phyloP scores from a whole-genome alignment of 2,797 vertebrate species.

The Enteromius radiatus region DNA sequence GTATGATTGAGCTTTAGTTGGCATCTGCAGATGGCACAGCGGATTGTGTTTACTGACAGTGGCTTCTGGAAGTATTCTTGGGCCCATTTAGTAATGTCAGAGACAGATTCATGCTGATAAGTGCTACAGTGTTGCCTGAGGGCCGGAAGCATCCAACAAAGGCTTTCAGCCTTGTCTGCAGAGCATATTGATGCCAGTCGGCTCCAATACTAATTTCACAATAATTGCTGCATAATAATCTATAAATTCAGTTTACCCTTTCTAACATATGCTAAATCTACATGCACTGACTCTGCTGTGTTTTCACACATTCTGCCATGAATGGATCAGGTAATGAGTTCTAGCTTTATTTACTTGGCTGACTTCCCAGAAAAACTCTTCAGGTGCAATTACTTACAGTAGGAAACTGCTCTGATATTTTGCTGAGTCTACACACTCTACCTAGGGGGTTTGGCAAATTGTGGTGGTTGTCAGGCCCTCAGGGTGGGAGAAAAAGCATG shows the following conservation, averaged over 20 bases:
- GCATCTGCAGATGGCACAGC: no score
- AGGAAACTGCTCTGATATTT: neutral
- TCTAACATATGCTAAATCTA: neutral
- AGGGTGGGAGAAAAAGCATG: conserved; percentile 43
- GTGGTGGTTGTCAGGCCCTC: conserved; percentile 42
- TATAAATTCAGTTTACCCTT: neutral
- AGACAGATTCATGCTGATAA: no score
- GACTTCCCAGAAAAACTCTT: conserved; percentile 12
- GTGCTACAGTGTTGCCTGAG: no score
- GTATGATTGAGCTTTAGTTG: no score
- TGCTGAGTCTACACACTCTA: conserved; percentile 32
- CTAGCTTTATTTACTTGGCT: conserved; percentile 17
- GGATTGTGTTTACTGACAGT: no score
- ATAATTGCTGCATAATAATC: neutral
- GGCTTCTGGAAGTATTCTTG: no score
- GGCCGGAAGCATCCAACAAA: neutral
- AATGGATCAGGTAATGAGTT: conserved; percentile 22
- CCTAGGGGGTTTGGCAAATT: conserved; percentile 14
- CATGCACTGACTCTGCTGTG: neutral
- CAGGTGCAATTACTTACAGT: conserved; percentile 7
- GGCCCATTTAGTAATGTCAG: no score
- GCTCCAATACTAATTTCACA: neutral
- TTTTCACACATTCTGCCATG: neutral
- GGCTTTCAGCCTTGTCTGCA: neutral
- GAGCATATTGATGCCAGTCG: neutral